Evolutionary conservation across 2,113 vertebrate genomes (phyloP).

Genomic region (Mus spicilegus): DNA sequence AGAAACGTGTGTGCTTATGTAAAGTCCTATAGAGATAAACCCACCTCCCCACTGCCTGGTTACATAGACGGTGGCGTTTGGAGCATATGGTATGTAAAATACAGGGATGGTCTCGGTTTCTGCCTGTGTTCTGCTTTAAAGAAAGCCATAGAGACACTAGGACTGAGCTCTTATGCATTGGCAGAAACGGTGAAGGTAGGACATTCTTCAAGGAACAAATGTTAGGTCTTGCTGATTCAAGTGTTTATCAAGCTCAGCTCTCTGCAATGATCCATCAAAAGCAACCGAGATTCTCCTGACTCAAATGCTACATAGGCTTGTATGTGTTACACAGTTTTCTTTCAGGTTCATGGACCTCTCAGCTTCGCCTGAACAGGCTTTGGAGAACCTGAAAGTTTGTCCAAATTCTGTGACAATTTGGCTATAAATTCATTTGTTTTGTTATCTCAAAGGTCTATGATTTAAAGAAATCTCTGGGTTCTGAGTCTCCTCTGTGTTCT

Average conservation of each 20-base stretch:
- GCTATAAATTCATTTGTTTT: conserved; percentile 15
- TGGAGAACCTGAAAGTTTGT: background rate
- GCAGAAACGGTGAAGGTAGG: background rate
- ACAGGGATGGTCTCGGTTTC: conserved; percentile 57
- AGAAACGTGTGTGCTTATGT: conserved; percentile 47
- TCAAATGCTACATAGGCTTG: conserved; percentile 1
- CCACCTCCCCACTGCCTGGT: background rate
- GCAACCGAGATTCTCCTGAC: background rate
- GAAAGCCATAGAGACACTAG: background rate
- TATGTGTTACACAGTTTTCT: background rate
- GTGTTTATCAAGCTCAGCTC: conserved; percentile 30
- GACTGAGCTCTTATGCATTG: conserved; percentile 54
- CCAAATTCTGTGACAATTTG: conserved; percentile 23
- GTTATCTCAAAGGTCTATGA: background rate
- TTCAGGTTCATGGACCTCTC: background rate
- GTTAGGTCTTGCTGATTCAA: background rate
- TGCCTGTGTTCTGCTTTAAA: conserved; percentile 73
- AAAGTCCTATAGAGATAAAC: conserved; percentile 69
- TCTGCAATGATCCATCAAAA: background rate
- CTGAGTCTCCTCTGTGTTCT: background rate
- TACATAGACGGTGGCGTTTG: conserved; percentile 59
- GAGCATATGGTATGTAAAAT: conserved; percentile 27
- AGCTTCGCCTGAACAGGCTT: background rate
- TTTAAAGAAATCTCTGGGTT: background rate
- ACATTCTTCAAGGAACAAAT: background rate